Evolutionary conservation across 2,797 vertebrate species (phyloP).

Genomic region (Melanotaenia parkinsoni): DNA sequence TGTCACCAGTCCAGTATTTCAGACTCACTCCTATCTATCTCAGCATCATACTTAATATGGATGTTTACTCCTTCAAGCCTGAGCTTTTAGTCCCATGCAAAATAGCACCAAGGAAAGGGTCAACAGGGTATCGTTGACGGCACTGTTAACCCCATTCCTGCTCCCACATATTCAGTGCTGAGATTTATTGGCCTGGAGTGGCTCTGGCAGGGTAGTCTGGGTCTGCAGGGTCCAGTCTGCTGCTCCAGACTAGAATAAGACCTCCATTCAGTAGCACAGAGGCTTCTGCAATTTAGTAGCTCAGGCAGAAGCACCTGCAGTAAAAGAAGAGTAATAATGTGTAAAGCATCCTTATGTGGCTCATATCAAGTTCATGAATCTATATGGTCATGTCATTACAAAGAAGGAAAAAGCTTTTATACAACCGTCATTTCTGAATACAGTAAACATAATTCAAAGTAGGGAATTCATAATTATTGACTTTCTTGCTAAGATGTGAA

Average conservation of each 20-base stretch:
- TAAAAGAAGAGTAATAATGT: slow-evolving; percentile 41
- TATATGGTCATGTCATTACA: too few relatives aligned
- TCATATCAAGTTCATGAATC: slow-evolving; percentile 43
- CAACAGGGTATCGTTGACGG: slow-evolving; percentile 57
- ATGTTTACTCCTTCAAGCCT: slow-evolving; percentile 12
- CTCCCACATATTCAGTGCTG: slow-evolving; percentile 38
- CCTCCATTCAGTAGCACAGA: slow-evolving; percentile 46
- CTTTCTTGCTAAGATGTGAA: too few relatives aligned
- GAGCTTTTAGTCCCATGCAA: slow-evolving; percentile 14
- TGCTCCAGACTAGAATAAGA: slow-evolving; percentile 56
- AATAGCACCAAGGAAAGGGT: slow-evolving; percentile 29
- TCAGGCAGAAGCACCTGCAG: slow-evolving; percentile 50
- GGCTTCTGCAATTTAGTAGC: slow-evolving; percentile 41
- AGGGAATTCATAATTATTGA: too few relatives aligned
- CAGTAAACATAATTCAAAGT: too few relatives aligned
- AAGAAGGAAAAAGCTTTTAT: too few relatives aligned
- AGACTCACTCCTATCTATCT: slow-evolving; percentile 32
- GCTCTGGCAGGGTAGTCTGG: slow-evolving; percentile 42
- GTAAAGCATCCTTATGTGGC: slow-evolving; percentile 50
- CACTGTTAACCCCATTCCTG: slow-evolving; percentile 38
- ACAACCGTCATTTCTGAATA: too few relatives aligned
- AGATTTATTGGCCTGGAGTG: slow-evolving; percentile 59
- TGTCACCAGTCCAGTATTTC: slow-evolving; percentile 38
- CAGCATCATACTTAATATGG: slow-evolving; percentile 16
- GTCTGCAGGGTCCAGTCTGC: slow-evolving; percentile 46